Evolutionary conservation across 1,140 invertebrate genomes (phyloP), one percentile per base, ranked within the genome.

Genomic region (Vollenhovia emeryi): DNA sequence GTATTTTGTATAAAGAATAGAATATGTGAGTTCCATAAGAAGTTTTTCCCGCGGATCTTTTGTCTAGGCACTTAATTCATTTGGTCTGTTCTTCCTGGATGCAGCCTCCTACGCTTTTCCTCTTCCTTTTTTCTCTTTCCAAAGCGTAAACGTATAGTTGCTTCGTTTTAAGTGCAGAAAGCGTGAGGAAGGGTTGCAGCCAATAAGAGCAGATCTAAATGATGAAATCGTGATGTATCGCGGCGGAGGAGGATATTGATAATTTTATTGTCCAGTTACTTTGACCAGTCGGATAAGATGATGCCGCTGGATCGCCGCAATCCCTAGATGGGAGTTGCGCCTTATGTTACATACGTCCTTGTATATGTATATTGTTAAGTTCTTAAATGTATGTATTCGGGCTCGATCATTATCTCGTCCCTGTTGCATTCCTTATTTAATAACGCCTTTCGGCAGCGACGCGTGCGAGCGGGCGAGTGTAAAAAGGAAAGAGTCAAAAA

Each of bases 281-380:
- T 82, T 82, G 13, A 30, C n/a, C 36, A 24, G 9, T 75, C 78
- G 69, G 8, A 13, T 40, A 30, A 68, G 24, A 40, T n/a, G 36
- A 33, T 8, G 50, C 11, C 18, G 57, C 43, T 11, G 55, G 36
- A 78, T 36, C 60, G 50, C 9, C 73, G 73, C 60, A 13, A 62
- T 84, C 18, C 45, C 48, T 52, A 30, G 59, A 84, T 7, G 40
- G 21, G 40, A 27, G 33, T 27, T 60, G 43, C 43, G 75, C 33
- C 66, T 82, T 82, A 73, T 71, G 78, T 82, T 82, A 82, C 36
- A 80, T 71, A 80, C 48, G 66, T 59, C 66, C 78, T 82, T 73
- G 64, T 82, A 75, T 45, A 76, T 79, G 76, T 79, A 75, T 84
- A 60, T 74, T 78, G 71, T 43, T 76, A 84, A 84, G 73, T 78